Conservation (phyloP, 2,113 vertebrate genomes). For the Phyllostomus discolor region DNA sequence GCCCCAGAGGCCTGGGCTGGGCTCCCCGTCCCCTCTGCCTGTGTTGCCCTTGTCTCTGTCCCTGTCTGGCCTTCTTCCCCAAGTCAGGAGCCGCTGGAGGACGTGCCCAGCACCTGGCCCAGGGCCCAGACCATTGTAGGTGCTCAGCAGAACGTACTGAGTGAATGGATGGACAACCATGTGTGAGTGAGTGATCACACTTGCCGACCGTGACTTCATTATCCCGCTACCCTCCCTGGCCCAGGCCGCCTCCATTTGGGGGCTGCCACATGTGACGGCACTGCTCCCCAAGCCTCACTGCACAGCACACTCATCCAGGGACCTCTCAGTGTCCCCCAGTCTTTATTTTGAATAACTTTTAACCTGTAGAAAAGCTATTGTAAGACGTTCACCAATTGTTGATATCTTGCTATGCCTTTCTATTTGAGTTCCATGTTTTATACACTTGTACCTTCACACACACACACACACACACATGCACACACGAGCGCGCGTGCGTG, state of each 20-base stretch:
- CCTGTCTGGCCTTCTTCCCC: neutral
- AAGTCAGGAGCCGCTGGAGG: neutral
- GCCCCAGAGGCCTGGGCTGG: neutral
- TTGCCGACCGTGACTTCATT: accelerated
- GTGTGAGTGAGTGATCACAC: accelerated
- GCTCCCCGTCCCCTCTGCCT: too few species aligned
- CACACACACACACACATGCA: too few species aligned
- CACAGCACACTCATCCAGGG: accelerated
- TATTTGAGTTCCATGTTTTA: neutral
- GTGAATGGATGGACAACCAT: neutral
- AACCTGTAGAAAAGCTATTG: neutral
- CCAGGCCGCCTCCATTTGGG: neutral
- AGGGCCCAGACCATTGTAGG: neutral
- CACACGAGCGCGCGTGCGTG: too few species aligned
- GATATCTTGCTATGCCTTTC: neutral
- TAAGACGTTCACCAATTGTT: neutral
- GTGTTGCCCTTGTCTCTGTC: neutral
- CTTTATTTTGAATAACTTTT: neutral
- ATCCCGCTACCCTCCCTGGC: too few species aligned
- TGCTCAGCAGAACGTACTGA: neutral
- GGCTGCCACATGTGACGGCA: accelerated
- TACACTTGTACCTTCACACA: too few species aligned
- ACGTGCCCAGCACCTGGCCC: neutral
- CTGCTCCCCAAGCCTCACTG: accelerated
- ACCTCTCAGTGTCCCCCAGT: neutral